These are phyloP conservation scores for Myotis davidii DNA, from an alignment of 2,113 vertebrate genomes.

Conservation along the genomic window DNA sequence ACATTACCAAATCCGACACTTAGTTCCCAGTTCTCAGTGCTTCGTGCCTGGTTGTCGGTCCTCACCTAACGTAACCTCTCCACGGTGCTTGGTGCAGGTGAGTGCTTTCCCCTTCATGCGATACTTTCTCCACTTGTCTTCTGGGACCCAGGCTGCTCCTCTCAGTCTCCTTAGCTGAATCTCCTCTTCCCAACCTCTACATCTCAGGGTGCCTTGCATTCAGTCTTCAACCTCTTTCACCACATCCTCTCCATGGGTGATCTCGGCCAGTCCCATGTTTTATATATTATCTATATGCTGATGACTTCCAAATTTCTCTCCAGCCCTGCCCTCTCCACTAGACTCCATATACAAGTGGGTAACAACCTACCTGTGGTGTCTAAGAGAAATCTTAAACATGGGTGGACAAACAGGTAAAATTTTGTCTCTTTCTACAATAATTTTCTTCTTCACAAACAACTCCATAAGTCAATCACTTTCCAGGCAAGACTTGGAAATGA, in stretches of 20 bases:
- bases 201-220: not conserved
- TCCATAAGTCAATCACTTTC: not conserved
- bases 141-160: not conserved
- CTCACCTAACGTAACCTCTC: not conserved
- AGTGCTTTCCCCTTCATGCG: not conserved
- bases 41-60: not conserved
- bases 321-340: not conserved
- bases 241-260: not conserved
- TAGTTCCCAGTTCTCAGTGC: not conserved
- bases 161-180: not conserved
- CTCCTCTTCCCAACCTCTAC: not conserved
- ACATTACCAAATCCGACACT: not conserved
- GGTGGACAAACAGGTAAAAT: not conserved
- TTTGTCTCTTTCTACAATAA: not conserved
- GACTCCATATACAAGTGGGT: not conserved
- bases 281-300: not conserved
- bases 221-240: not conserved
- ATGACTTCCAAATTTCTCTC: not conserved
- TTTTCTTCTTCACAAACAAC: not conserved
- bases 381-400: not conserved
- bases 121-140: not conserved
- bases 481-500: not conserved
- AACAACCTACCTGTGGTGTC: not conserved
- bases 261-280: not conserved
- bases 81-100: not conserved